Conservation (phyloP, 2,113 vertebrate genomes). For the Hemibates koningsi region DNA sequence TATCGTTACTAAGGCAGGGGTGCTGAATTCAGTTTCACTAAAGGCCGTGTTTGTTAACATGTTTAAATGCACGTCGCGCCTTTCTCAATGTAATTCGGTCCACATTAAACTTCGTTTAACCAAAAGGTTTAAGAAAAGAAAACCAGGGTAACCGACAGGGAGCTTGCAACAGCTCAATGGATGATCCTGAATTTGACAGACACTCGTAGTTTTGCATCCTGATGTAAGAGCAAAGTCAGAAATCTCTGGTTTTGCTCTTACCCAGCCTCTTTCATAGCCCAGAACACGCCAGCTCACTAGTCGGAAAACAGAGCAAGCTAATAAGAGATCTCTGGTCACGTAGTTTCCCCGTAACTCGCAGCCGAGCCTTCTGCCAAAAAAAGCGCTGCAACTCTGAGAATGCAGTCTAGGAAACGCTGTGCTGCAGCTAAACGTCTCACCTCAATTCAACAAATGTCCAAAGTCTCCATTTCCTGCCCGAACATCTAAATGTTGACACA, state of each 20-base stretch:
- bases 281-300: neutral
- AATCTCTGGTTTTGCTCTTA: neutral
- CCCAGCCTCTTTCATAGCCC: neutral
- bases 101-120: neutral
- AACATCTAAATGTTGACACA: neutral
- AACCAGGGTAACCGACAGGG: neutral
- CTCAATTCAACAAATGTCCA: neutral
- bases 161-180: accelerated
- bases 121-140: neutral
- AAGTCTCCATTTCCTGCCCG: neutral
- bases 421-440: neutral
- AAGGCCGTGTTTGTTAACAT: neutral
- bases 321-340: neutral
- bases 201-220: neutral
- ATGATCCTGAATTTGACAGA: neutral
- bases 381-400: neutral
- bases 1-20: neutral
- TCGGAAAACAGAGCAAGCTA: neutral
- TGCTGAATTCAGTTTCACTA: neutral
- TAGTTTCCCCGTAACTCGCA: neutral
- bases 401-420: neutral
- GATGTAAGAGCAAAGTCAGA: neutral
- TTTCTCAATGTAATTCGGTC: neutral
- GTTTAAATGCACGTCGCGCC: neutral
- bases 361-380: neutral